Conservation (phyloP, 35 echinoderm and acorn worm genomes). For the Holothuria glaberrima region DNA sequence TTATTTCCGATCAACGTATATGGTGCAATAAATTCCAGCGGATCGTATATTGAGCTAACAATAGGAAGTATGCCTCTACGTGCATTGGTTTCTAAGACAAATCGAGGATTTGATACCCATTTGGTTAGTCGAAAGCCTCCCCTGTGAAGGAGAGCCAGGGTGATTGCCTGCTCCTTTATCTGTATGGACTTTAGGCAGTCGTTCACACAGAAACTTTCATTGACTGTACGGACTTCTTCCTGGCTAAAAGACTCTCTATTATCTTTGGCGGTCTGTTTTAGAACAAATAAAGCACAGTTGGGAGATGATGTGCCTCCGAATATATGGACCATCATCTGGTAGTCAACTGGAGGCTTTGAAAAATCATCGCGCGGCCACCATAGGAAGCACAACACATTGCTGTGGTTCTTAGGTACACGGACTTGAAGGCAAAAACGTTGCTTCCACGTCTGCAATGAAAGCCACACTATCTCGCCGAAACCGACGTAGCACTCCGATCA, state of each 20-base stretch:
- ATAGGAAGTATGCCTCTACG: slow-evolving; percentile 53
- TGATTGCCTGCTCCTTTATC: slow-evolving; percentile 37
- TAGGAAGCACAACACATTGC: slow-evolving; percentile 50
- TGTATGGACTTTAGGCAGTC: slow-evolving; percentile 67
- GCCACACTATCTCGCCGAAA: slow-evolving; percentile 60
- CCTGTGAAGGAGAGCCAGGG: not conserved
- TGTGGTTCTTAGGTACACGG: slow-evolving; percentile 23
- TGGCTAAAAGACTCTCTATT: not conserved
- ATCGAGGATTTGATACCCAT: slow-evolving; percentile 1
- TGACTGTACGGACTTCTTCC: slow-evolving; percentile 6
- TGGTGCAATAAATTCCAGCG: slow-evolving; percentile 62
- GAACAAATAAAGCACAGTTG: not conserved
- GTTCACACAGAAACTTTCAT: slow-evolving; percentile 64
- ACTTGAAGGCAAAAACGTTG: slow-evolving; percentile 72
- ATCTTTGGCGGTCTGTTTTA: not conserved
- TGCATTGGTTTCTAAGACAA: slow-evolving; percentile 47
- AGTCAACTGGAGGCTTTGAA: not conserved
- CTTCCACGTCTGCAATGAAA: slow-evolving; percentile 59
- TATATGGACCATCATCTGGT: slow-evolving; percentile 15
- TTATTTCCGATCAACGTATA: slow-evolving; percentile 56
- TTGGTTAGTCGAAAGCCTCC: no score
- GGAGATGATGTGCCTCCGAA: not conserved
- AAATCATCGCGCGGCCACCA: slow-evolving; percentile 13
- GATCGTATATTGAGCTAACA: slow-evolving; percentile 74
- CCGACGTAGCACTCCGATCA: slow-evolving; percentile 54